Evolutionary conservation across 2,113 vertebrate species (phyloP).

Genomic region (Numenius arquata): DNA sequence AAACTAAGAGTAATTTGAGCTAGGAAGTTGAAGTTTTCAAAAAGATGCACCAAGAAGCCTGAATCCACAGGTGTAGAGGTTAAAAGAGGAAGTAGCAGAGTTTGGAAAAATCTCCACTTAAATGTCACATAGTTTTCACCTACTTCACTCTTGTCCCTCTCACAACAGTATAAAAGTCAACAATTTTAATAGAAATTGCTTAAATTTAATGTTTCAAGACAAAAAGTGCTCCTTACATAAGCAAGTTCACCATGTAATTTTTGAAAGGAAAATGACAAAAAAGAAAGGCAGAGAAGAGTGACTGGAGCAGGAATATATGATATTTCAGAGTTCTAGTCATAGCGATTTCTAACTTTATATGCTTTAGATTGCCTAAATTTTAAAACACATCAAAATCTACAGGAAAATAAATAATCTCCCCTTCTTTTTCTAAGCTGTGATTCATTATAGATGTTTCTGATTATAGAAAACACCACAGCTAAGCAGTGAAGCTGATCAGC

Average conservation of each 20-base stretch:
- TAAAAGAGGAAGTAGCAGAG: slow-evolving; percentile 9
- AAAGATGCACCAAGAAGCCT: background rate
- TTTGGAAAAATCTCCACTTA: background rate
- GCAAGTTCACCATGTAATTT: background rate
- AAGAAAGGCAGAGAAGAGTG: background rate
- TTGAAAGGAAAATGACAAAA: background rate
- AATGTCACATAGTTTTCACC: background rate
- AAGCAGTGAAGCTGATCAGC: background rate
- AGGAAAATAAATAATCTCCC: background rate
- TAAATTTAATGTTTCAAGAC: background rate
- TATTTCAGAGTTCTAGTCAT: background rate
- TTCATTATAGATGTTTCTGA: background rate
- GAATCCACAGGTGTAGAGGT: background rate
- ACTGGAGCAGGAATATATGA: accelerated
- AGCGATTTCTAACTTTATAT: background rate
- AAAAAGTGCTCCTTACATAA: background rate
- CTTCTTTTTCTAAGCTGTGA: background rate
- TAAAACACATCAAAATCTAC: background rate
- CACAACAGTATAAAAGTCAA: background rate
- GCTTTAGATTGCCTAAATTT: background rate
- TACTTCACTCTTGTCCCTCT: background rate
- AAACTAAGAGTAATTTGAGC: slow-evolving; percentile 16
- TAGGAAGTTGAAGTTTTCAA: background rate
- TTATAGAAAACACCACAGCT: background rate
- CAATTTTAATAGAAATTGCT: background rate